Conservation (phyloP, 2,888 invertebrate genomes). For the Oscheius sp. region DNA sequence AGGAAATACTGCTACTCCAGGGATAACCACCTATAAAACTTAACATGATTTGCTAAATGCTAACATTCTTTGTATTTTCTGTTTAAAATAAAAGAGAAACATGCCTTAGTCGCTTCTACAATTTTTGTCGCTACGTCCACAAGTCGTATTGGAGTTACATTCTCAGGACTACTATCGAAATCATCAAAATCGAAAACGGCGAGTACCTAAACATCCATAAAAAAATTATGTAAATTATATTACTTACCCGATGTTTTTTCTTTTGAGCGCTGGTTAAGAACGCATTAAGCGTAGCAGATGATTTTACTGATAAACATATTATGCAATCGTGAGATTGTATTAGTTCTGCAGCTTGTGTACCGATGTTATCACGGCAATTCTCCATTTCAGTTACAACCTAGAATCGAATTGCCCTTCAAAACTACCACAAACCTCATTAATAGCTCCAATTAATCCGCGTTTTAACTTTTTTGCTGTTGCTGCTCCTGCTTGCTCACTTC, state of each 20-base stretch:
- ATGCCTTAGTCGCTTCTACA: constrained; percentile 49
- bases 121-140: constrained; percentile 49
- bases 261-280: constrained; percentile 41
- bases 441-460: constrained; percentile 45
- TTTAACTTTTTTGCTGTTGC: constrained; percentile 56
- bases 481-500: constrained; percentile 37
- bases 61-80: background rate
- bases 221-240: background rate
- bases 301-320: constrained; percentile 52
- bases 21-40: constrained; percentile 59
- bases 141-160: constrained; percentile 41
- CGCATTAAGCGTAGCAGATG: constrained; percentile 55
- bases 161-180: constrained; percentile 45
- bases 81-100: background rate
- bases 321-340: constrained; percentile 57
- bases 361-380: constrained; percentile 53
- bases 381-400: constrained; percentile 60
- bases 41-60: no score
- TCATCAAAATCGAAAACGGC: constrained; percentile 23
- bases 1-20: constrained; percentile 63
- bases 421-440: constrained; percentile 45
- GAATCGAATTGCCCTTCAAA: constrained; percentile 14
- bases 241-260: constrained; percentile 33
- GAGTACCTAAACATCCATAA: constrained; percentile 29
- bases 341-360: constrained; percentile 55